phyloP scores from a whole-genome alignment of 2,113 vertebrate species.

The Xiphorhynchus elegans region DNA sequence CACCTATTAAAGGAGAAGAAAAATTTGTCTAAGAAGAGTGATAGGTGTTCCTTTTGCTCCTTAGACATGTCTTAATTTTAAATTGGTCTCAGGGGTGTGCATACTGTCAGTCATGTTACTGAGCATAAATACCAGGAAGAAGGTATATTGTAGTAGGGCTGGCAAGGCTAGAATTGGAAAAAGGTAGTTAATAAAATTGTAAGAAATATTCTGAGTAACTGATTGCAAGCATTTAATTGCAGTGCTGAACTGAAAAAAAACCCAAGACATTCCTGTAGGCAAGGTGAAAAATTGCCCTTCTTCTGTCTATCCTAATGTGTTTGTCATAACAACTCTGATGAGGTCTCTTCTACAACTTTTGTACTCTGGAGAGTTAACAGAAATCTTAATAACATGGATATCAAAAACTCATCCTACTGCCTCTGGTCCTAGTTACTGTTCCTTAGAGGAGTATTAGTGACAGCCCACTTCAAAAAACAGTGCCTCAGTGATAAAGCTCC shows the following conservation, averaged over 20 bases:
- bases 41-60: not conserved
- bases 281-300: not conserved
- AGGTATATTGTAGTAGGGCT: not conserved
- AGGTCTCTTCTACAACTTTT: not conserved
- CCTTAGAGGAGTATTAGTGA: not conserved
- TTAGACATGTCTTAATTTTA: not conserved
- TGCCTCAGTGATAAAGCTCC: not conserved
- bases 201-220: not conserved
- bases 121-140: not conserved
- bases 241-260: not conserved
- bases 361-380: not conserved
- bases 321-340: not conserved
- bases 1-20: not conserved
- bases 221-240: not conserved
- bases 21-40: not conserved
- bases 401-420: not conserved
- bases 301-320: not conserved
- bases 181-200: not conserved
- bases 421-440: rapidly evolving
- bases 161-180: not conserved
- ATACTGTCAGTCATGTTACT: not conserved
- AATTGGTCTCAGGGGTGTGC: not conserved
- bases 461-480: conserved; percentile 25
- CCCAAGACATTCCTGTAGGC: not conserved
- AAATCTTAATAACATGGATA: not conserved